Evolutionary conservation across 1,140 invertebrate genomes (phyloP).

Genomic region (Drosophila bipectinata): DNA sequence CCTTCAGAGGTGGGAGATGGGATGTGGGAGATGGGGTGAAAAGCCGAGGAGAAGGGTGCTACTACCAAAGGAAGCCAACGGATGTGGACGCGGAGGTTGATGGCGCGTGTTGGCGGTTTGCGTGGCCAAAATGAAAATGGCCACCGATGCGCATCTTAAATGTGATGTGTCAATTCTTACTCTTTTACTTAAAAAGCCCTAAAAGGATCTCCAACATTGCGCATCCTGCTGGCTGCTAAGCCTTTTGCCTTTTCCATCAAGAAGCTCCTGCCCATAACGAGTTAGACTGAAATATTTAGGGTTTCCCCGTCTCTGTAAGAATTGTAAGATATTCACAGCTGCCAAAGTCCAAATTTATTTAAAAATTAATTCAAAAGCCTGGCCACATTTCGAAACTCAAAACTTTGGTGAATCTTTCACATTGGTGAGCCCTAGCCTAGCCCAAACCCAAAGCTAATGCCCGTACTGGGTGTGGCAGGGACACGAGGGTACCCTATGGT

Average conservation of each 20-base stretch:
- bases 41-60: constrained; percentile 6
- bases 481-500: background rate
- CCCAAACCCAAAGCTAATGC: constrained; percentile 13
- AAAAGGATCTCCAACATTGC: constrained; percentile 28
- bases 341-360: background rate
- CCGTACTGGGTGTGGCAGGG: background rate
- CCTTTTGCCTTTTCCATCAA: constrained; percentile 17
- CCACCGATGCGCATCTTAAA: constrained; percentile 51
- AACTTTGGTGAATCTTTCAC: background rate
- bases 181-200: constrained; percentile 20
- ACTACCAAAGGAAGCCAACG: background rate
- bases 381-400: background rate
- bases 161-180: constrained; percentile 62
- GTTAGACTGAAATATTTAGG: background rate
- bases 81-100: constrained; percentile 10
- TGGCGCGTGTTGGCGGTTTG: constrained; percentile 64
- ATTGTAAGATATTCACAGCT: background rate
- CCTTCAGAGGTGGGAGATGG: background rate
- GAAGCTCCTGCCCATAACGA: background rate
- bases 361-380: background rate
- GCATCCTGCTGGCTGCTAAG: constrained; percentile 45
- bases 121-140: constrained; percentile 59
- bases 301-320: background rate
- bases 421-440: background rate
- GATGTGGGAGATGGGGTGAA: background rate